Evolutionary conservation across 2,797 vertebrate species (phyloP), one percentile per base, ranked within the genome.

Genomic region (Valencia hispanica): DNA sequence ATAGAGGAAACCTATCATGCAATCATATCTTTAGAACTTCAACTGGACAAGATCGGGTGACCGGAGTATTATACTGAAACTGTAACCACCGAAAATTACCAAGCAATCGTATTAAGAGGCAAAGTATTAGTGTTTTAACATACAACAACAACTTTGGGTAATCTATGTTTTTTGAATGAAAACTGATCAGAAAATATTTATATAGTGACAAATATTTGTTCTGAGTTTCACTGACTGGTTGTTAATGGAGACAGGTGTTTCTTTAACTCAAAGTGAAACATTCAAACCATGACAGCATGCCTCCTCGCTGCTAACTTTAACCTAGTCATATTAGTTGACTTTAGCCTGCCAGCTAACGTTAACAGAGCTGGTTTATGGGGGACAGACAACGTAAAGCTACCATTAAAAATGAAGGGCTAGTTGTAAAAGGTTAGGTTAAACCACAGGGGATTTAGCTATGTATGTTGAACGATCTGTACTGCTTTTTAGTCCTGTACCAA

Each of bases 291-390:
- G 87, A 90, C 88, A 85, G 80, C 70, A 84, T 78, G 76, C 79
- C 84, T 89, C 90, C 81, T n/a, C 63, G 69, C 4, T 30, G 84
- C 88, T 82, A 88, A 80, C 70, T 71, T 81, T 80, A 79, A 63
- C 73, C 77, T 45, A 70, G 72, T 77, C 77, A 43, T 57, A 51
- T 68, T 68, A 63, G 43, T 68, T 89, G 81, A 84, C 83, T 84
- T 87, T 92, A 89, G 91, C 89, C 70, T 73, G 41, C 30, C 50
- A 77, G 85, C 84, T 87, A 82, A 63, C 41, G 14, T 50, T 8
- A 36, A 25, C 48, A 22, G 22, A 20, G n/a, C 68, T 36, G 3
- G 8, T 4, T 7, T 18, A 15, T 41, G 5, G 9, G 30, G 5
- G 45, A 22, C 30, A 30, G 3, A 70, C 45, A 70, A 55, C 73